A percentile compares a stretch with the other conserved stretches of the same genome.
phyloP scores from a whole-genome alignment of 1,140 invertebrate species.

The Solenopsis fugax region DNA sequence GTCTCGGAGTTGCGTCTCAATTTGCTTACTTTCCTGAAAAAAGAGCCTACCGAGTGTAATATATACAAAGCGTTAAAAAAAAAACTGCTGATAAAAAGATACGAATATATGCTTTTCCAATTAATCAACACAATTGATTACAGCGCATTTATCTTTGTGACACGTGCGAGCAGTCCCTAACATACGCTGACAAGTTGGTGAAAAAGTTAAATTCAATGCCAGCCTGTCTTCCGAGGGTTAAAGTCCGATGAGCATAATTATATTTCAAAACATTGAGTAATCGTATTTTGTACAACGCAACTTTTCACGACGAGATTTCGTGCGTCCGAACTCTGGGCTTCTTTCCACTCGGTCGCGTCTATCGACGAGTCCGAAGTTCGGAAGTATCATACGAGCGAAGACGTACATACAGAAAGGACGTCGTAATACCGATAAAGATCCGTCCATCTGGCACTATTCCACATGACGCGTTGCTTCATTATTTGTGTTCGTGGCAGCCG shows the following conservation, averaged over 20 bases:
- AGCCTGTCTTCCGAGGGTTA: neutral
- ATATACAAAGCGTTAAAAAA: neutral
- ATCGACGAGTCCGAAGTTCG: slow-evolving; percentile 45
- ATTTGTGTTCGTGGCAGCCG: slow-evolving; percentile 11
- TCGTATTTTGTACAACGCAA: neutral
- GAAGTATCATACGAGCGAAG: neutral
- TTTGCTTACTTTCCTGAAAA: neutral
- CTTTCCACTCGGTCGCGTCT: neutral
- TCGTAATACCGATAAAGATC: slow-evolving; percentile 37
- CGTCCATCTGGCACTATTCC: slow-evolving; percentile 29
- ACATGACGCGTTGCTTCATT: slow-evolving; percentile 31
- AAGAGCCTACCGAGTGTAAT: neutral
- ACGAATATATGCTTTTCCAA: neutral
- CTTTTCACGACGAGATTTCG: neutral
- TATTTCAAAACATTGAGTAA: slow-evolving; percentile 20
- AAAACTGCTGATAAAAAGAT: neutral
- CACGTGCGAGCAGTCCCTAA: neutral
- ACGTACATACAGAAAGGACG: neutral
- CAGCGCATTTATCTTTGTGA: no score
- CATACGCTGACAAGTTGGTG: neutral
- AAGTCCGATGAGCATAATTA: slow-evolving; percentile 22
- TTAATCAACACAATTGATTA: slow-evolving; percentile 1
- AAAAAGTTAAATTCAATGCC: slow-evolving; percentile 4
- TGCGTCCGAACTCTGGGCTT: no score
- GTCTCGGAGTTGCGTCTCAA: neutral